These are phyloP conservation scores for Australoheros scitulus DNA, from an alignment of 2,113 vertebrate species.

Conservation along the genomic window DNA sequence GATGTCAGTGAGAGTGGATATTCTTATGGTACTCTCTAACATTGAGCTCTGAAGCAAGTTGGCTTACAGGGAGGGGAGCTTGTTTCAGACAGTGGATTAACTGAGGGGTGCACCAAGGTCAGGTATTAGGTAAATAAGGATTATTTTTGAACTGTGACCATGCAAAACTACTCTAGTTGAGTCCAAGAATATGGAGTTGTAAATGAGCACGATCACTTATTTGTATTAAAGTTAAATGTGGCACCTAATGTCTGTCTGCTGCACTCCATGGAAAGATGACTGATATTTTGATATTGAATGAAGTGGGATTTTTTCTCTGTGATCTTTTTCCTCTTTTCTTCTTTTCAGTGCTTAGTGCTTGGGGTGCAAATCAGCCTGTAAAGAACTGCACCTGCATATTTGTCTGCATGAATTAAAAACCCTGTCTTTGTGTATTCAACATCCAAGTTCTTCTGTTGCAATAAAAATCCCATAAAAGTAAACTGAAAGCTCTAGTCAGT, in stretches of 20 bases:
- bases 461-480: neutral
- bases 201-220: neutral
- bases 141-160: neutral
- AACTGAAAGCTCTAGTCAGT: neutral
- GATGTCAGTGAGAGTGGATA: no score
- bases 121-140: rapidly evolving
- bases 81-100: neutral
- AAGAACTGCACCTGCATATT: neutral
- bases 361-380: neutral
- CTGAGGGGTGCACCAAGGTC: neutral
- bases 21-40: no score
- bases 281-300: neutral
- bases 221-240: neutral
- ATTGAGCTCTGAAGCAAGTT: rapidly evolving
- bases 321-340: neutral
- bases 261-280: neutral
- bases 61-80: neutral
- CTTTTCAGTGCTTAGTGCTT: neutral
- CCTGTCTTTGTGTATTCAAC: neutral
- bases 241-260: neutral
- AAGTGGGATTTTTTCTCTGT: rapidly evolving
- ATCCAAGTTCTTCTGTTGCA: neutral
- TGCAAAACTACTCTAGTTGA: neutral
- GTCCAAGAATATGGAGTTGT: neutral
- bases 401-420: neutral